Evolutionary conservation across 1,140 invertebrate species (phyloP).

Genomic region (Pseudomyrmex flavicornis): DNA sequence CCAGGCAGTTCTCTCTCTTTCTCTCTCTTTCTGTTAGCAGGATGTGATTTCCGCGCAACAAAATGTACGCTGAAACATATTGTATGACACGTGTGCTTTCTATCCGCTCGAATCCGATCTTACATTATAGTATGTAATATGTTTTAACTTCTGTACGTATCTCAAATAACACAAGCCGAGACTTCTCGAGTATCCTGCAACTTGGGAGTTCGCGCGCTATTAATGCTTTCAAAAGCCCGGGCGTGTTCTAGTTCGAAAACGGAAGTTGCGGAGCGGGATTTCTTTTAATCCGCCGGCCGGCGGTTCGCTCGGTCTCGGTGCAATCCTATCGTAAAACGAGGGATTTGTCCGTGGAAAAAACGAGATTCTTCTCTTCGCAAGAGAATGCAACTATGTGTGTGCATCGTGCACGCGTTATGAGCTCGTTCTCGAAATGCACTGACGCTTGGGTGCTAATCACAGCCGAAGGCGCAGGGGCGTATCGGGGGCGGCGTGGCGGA

Average conservation of each 20-base stretch:
- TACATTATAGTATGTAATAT: too few relatives aligned
- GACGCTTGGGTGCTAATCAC: slow-evolving; percentile 60
- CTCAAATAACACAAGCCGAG: too few relatives aligned
- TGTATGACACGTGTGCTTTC: too few relatives aligned
- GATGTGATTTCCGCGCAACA: too few relatives aligned
- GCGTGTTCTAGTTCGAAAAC: slow-evolving; percentile 33
- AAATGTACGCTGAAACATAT: too few relatives aligned
- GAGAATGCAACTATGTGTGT: slow-evolving; percentile 34
- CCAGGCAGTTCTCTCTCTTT: too few relatives aligned
- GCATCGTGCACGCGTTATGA: slow-evolving; percentile 44
- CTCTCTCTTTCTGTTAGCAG: too few relatives aligned
- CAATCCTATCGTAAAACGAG: slow-evolving; percentile 11
- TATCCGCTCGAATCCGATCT: too few relatives aligned
- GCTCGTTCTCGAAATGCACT: slow-evolving; percentile 59
- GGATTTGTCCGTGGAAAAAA: background rate
- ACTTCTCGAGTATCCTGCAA: too few relatives aligned
- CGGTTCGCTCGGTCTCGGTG: slow-evolving; percentile 28
- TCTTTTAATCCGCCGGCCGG: slow-evolving; percentile 5
- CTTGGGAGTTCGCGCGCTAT: too few relatives aligned
- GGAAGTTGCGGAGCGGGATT: slow-evolving; percentile 43
- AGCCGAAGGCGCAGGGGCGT: slow-evolving; percentile 51
- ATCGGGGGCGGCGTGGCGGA: slow-evolving; percentile 55
- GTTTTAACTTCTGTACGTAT: too few relatives aligned
- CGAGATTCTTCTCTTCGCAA: slow-evolving; percentile 2
- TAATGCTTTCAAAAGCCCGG: background rate